phyloP scores from a whole-genome alignment of 2,797 vertebrate species.

The Natrix natrix region DNA sequence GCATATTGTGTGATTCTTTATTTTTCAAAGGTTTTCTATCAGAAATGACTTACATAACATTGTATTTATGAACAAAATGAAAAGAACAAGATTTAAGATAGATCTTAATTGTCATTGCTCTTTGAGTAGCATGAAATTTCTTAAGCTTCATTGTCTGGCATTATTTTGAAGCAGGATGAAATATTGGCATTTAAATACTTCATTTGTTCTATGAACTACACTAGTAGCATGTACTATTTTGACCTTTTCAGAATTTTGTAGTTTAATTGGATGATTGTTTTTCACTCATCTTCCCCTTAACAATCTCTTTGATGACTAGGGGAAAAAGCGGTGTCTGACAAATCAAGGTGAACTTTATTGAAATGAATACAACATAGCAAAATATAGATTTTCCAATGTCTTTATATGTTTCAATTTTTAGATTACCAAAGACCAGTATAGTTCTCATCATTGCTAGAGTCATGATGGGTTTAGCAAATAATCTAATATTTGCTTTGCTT shows the following conservation, averaged over 20 bases:
- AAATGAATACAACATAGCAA: conserved; percentile 24
- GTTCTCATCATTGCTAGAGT: conserved; percentile 4
- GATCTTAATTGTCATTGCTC: not conserved
- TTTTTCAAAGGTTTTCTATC: not conserved
- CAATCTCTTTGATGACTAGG: conserved; percentile 36
- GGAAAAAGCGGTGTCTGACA: conserved; percentile 35
- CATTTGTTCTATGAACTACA: conserved; percentile 48
- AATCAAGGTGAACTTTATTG: conserved; percentile 18
- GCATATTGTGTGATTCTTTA: not conserved
- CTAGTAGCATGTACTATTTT: conserved; percentile 47
- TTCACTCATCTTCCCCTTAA: conserved; percentile 30
- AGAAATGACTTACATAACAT: not conserved
- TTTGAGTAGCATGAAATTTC: not conserved
- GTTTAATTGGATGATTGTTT: conserved; percentile 50
- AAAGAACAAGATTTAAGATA: not conserved
- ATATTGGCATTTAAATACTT: conserved; percentile 34
- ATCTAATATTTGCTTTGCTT: not conserved
- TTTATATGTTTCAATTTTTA: not conserved
- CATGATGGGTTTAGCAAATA: conserved; percentile 10
- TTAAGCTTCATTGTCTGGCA: conserved; percentile 29
- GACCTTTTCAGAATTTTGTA: conserved; percentile 50
- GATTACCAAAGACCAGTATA: not conserved
- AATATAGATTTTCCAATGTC: not conserved
- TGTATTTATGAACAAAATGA: not conserved
- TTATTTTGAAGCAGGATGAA: conserved; percentile 25